phyloP scores from a whole-genome alignment of 2,113 vertebrate species.

The Platichthys flesus region DNA sequence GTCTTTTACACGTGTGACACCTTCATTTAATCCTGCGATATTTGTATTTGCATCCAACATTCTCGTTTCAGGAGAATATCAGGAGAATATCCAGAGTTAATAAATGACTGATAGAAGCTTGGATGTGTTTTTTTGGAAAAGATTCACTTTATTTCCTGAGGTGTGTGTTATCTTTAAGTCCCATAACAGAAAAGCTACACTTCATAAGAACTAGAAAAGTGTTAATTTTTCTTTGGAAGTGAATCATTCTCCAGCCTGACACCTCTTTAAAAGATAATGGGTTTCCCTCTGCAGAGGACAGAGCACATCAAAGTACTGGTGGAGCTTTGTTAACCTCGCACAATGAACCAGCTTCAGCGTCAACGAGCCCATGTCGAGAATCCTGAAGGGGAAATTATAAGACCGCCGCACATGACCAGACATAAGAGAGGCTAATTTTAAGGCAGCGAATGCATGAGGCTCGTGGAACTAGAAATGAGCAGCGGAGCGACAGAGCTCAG shows the following conservation, averaged over 20 bases:
- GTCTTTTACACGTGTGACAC: too few species aligned
- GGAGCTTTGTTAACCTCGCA: conserved; percentile 16
- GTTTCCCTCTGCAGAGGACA: conserved; percentile 14
- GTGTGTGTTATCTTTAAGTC: not conserved
- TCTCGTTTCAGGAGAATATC: too few species aligned
- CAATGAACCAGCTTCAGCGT: conserved; percentile 20
- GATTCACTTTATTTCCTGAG: too few species aligned
- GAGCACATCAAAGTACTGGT: conserved; percentile 27
- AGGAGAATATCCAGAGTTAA: too few species aligned
- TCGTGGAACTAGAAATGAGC: not conserved
- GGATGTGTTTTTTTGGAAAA: too few species aligned
- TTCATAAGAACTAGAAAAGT: not conserved
- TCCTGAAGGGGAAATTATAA: conserved; percentile 10
- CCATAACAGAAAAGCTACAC: not conserved
- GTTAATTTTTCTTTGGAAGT: not conserved
- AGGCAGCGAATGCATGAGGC: not conserved
- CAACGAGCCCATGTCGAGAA: conserved; percentile 19
- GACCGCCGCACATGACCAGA: conserved; percentile 19
- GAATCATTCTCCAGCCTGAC: conserved; percentile 7
- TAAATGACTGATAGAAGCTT: too few species aligned
- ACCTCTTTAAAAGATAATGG: conserved; percentile 14
- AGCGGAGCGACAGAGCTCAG: not conserved
- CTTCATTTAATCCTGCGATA: too few species aligned
- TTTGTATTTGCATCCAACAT: too few species aligned
- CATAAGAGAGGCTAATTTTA: conserved; percentile 1